Evolutionary conservation across 2,113 vertebrate genomes (phyloP), one percentile per base, ranked within the genome.

Genomic region (Ascaphus truei): DNA sequence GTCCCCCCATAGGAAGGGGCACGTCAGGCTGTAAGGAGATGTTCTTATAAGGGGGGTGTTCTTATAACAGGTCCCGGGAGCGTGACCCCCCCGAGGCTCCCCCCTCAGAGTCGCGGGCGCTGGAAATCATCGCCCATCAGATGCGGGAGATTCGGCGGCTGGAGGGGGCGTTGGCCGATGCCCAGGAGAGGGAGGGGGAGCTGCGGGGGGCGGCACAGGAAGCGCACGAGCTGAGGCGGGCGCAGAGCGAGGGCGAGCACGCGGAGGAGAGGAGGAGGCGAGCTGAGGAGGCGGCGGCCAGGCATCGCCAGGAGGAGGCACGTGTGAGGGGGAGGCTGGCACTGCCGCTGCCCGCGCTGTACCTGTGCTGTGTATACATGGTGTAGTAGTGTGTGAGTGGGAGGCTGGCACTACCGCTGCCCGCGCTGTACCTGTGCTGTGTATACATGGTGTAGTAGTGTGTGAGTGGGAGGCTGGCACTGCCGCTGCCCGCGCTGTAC

Each of bases 271-370:
- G 62, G 15, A 77, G 25, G 26, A 73, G 77, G 31, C 20, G 45
- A n/a, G 39, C 55, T 12, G 72, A 73, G 22, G 62, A 77, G 4
- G 72, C 56, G 11, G 57, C 65, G 10, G 65, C 76, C 37, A 76
- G 34, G 26, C 63, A 79, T 34, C 81, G 77, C 51, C 64, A 77
- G 37, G 74, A 78, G 13, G 73, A 86, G 83, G 85, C 79, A 66
- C 74, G 16, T 60, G 16, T 29, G 62, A 58, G 58, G 72, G 72
- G 52, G 33, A 12, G 33, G 33, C 33, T 34, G 33, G n/a, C n/a
- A n/a, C n/a, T n/a, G n/a, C n/a, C n/a, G n/a, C n/a, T n/a, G n/a
- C n/a, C n/a, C n/a, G n/a, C 12, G 6, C 5, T 39, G 9, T 39
- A 5, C 3, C n/a, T 39, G 12, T 39, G 12, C 12, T 13, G 3